Conservation (phyloP, 2,113 vertebrate genomes). For the Enhydra lutris region DNA sequence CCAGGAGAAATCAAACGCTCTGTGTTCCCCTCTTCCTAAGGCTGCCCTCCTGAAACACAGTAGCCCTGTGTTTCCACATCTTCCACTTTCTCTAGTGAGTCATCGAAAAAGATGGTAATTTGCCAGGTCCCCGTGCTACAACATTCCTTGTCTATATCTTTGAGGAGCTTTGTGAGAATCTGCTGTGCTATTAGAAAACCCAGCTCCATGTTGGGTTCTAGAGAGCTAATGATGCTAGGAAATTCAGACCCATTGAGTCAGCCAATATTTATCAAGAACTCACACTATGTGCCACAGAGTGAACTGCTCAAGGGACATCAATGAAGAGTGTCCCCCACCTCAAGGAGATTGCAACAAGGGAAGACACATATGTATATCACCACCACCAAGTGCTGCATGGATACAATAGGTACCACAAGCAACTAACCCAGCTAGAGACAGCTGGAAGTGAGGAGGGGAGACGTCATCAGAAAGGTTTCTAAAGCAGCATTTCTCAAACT, state of each 20-base stretch:
- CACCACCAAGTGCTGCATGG: neutral
- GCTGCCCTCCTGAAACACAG: neutral
- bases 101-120: too few relatives aligned
- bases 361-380: neutral
- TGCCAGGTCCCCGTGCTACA: neutral
- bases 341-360: neutral
- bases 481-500: neutral
- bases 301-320: neutral
- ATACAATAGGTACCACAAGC: too few relatives aligned
- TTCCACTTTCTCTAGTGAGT: neutral
- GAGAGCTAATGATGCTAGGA: neutral
- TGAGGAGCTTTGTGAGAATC: neutral
- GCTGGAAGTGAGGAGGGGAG: neutral
- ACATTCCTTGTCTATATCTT: neutral
- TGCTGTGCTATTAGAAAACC: neutral
- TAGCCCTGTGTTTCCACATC: too few relatives aligned
- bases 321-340: neutral
- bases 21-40: neutral
- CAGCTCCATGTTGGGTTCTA: neutral
- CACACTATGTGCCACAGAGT: neutral
- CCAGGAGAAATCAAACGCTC: neutral
- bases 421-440: neutral
- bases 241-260: neutral
- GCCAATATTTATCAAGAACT: neutral
- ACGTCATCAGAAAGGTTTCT: neutral